Percentiles rank a stretch among this genome's conserved stretches.
phyloP scores from a whole-genome alignment of 2,888 invertebrate species.

The Pterobdella sp. region DNA sequence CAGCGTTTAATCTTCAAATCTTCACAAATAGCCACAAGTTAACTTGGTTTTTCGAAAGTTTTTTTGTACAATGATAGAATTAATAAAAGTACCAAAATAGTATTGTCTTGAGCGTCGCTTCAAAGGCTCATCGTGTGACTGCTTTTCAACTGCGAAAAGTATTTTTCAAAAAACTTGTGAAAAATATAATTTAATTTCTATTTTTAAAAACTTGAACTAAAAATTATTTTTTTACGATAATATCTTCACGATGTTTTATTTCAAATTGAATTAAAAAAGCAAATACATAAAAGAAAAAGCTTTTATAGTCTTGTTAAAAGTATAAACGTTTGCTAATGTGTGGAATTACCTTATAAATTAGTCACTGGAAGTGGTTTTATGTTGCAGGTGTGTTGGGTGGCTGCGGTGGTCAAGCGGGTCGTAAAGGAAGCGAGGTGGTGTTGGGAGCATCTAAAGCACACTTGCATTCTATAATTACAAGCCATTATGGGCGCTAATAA shows the following conservation, averaged over 20 bases:
- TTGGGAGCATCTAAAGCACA: constrained; percentile 8
- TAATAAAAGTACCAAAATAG: too few relatives aligned
- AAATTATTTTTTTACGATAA: not conserved
- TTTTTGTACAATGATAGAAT: too few relatives aligned
- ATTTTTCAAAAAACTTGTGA: not conserved
- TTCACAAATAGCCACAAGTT: too few relatives aligned
- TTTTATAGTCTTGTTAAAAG: not conserved
- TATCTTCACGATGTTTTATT: not conserved
- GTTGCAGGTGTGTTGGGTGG: not conserved
- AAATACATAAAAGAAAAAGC: not conserved
- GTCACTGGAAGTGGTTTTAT: not conserved
- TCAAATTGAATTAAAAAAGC: not conserved
- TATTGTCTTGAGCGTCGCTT: too few relatives aligned
- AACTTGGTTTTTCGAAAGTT: too few relatives aligned
- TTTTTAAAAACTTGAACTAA: not conserved
- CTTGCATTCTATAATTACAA: not conserved
- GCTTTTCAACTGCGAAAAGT: too few relatives aligned
- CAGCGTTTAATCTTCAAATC: too few relatives aligned
- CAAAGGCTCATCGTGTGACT: too few relatives aligned
- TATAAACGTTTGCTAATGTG: not conserved
- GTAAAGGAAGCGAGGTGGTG: constrained; percentile 4
- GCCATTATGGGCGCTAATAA: constrained; percentile 11
- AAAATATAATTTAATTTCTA: constrained; percentile 8
- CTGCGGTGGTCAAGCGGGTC: not conserved
- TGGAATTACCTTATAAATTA: constrained; percentile 5